Percentiles rank a stretch among this genome's conserved stretches.
Conservation (phyloP, 2,888 invertebrate genomes). For the Harpagoxenus sublaevis region DNA sequence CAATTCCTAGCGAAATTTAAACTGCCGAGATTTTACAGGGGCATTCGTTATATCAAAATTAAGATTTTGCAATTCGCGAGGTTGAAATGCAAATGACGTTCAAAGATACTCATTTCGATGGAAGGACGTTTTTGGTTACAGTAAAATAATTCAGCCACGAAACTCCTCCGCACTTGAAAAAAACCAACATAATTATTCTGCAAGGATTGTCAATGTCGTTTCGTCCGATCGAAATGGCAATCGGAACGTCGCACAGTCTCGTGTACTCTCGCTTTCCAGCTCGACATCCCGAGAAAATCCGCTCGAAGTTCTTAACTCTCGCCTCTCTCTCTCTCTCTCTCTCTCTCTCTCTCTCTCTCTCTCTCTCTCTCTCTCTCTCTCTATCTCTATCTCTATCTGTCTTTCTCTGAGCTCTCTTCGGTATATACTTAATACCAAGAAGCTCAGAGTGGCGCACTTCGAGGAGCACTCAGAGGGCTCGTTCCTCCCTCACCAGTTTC, state of each 20-base stretch:
- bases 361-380: slow-evolving; percentile 1
- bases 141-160: not conserved
- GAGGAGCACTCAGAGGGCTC: slow-evolving; percentile 52
- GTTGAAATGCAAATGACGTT: not conserved
- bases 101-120: not conserved
- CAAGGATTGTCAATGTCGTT: slow-evolving; percentile 1
- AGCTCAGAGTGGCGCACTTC: slow-evolving; percentile 51
- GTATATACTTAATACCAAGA: slow-evolving; percentile 54
- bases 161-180: not conserved
- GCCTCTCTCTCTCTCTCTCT: slow-evolving; percentile 1
- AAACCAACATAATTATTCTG: not conserved
- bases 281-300: slow-evolving; percentile 54
- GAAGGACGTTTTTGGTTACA: not conserved
- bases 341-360: not conserved
- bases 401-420: slow-evolving; percentile 20
- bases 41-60: not conserved
- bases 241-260: slow-evolving; percentile 9
- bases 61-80: not conserved
- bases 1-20: not conserved
- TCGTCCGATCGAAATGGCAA: slow-evolving; percentile 24
- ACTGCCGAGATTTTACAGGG: not conserved
- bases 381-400: not conserved
- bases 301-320: slow-evolving; percentile 41
- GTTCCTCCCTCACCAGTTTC: slow-evolving; percentile 31
- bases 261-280: slow-evolving; percentile 35